These are phyloP conservation scores for Condylura cristata DNA, from an alignment of 2,113 vertebrate species.

Conservation along the genomic window DNA sequence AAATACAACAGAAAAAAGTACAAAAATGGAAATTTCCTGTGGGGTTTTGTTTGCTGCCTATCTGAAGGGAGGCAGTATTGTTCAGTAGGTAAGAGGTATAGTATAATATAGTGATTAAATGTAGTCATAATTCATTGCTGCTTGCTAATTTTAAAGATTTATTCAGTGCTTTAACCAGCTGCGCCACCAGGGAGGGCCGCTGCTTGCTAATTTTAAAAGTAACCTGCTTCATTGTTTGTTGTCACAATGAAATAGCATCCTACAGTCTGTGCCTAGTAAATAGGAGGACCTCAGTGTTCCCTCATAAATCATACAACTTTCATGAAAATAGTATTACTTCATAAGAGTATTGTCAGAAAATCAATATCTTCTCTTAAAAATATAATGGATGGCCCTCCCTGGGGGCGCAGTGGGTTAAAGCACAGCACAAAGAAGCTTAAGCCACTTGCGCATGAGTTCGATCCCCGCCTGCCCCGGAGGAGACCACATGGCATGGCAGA, in stretches of 20 bases:
- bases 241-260: not conserved
- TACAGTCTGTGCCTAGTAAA: not conserved
- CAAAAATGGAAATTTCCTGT: not conserved
- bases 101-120: not conserved
- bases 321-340: not conserved
- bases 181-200: no score
- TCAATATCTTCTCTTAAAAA: conserved; percentile 37
- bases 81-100: conserved; percentile 2
- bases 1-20: conserved; percentile 26
- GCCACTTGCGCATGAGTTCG: no score
- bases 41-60: conserved; percentile 14
- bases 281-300: not conserved
- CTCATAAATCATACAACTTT: not conserved
- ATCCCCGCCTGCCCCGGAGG: no score
- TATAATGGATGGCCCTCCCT: not conserved
- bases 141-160: conserved; percentile 38
- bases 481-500: no score
- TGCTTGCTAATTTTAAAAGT: conserved; percentile 32
- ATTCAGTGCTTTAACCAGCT: no score
- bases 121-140: not conserved
- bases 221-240: not conserved
- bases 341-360: not conserved
- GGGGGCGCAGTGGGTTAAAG: no score
- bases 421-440: no score
- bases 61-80: conserved; percentile 3